Conservation (phyloP, 2,113 vertebrate species). For the Zeus faber region DNA sequence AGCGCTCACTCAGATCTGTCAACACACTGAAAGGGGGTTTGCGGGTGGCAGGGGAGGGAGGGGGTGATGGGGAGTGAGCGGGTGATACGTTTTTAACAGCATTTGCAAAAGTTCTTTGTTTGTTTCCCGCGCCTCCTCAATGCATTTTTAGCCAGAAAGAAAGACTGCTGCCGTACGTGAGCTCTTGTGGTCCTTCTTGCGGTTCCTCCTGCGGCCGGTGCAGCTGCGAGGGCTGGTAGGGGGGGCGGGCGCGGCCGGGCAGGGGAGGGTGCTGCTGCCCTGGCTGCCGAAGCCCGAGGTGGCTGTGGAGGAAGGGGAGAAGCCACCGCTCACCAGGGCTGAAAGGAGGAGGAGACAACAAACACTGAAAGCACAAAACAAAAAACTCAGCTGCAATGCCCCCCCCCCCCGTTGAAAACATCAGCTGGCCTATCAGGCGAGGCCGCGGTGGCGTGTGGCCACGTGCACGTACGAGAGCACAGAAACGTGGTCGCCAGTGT, state of each 20-base stretch:
- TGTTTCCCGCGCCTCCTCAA: not conserved
- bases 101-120: not conserved
- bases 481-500: no score
- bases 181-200: constrained; percentile 91
- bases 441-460: no score
- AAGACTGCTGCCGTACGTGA: constrained; percentile 76
- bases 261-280: constrained; percentile 82
- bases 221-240: constrained; percentile 87
- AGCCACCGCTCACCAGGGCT: constrained; percentile 89
- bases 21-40: constrained; percentile 8
- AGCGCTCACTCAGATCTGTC: constrained; percentile 38
- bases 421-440: no score
- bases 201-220: constrained; percentile 81
- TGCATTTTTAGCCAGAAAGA: not conserved
- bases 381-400: no score
- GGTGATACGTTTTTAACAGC: constrained; percentile 12
- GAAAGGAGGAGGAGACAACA: constrained; percentile 32
- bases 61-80: not conserved
- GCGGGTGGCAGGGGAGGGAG: no score
- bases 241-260: constrained; percentile 59
- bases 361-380: not conserved
- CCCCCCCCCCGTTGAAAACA: no score
- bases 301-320: constrained; percentile 86
- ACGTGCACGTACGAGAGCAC: no score
- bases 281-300: constrained; percentile 84